Percentiles rank a stretch among this genome's conserved stretches.
phyloP scores from a whole-genome alignment of 2,888 invertebrate genomes.

The Ptilodon capucinus region DNA sequence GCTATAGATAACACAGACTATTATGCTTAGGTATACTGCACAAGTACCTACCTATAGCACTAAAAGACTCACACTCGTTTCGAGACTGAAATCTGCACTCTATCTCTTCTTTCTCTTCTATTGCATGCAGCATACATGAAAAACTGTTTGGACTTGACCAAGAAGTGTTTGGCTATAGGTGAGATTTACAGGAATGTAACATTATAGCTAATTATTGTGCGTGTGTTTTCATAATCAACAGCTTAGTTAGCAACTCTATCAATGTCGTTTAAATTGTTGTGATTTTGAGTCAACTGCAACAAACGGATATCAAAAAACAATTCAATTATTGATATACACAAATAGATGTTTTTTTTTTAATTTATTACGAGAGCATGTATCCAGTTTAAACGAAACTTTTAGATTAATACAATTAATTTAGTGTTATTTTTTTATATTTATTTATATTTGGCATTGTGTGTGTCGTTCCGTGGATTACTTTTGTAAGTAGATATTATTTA shows the following conservation, averaged over 20 bases:
- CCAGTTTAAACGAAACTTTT: too few relatives aligned
- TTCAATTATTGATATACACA: too few relatives aligned
- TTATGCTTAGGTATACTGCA: neutral
- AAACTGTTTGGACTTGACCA: constrained; percentile 91
- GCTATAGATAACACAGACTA: neutral
- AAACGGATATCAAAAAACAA: too few relatives aligned
- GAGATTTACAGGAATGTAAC: constrained; percentile 48
- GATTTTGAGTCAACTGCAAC: too few relatives aligned
- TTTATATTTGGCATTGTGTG: too few relatives aligned
- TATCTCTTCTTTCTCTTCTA: constrained; percentile 76
- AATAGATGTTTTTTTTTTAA: too few relatives aligned
- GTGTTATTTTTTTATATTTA: too few relatives aligned
- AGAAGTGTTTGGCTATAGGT: constrained; percentile 89
- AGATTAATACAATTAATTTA: too few relatives aligned
- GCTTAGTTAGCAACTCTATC: neutral
- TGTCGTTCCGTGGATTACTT: too few relatives aligned
- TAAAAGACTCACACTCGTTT: constrained; percentile 3
- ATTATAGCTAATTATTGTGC: constrained; percentile 8
- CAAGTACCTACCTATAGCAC: neutral
- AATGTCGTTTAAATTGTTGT: neutral
- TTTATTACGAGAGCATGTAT: too few relatives aligned
- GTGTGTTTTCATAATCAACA: neutral
- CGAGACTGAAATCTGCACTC: constrained; percentile 62
- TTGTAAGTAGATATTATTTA: too few relatives aligned
- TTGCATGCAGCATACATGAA: constrained; percentile 92